Percentiles rank a stretch among this genome's conserved stretches.
These are phyloP conservation scores for Haliclystus octoradiatus DNA, from an alignment of 30 jellyfish, hydroid and myxozoan species.

Conservation along the genomic window DNA sequence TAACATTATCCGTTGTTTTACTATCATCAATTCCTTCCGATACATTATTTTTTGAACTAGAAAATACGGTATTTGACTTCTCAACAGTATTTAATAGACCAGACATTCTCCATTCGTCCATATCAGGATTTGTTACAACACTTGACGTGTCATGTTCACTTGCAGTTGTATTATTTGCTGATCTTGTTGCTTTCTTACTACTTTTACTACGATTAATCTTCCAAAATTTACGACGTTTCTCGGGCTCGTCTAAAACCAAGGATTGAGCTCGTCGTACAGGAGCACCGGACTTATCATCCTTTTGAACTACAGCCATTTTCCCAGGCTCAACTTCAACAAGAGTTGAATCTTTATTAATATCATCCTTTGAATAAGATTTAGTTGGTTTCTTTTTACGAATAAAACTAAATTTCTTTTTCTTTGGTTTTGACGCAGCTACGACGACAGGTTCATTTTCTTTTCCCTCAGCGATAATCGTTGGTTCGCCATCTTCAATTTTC, in stretches of 20 bases:
- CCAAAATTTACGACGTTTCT: neutral
- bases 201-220: neutral
- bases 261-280: neutral
- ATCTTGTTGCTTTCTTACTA: neutral
- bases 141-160: neutral
- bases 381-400: neutral
- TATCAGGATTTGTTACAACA: constrained; percentile 12
- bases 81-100: constrained; percentile 41
- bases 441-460: neutral
- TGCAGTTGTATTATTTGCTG: neutral
- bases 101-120: constrained; percentile 62
- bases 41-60: neutral
- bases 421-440: neutral
- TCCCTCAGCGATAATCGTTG: neutral
- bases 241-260: neutral
- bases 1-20: neutral
- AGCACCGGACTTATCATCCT: neutral
- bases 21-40: neutral
- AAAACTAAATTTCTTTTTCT: neutral
- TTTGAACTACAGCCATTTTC: neutral
- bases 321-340: neutral
- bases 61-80: neutral
- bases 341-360: neutral
- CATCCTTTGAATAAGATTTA: neutral
- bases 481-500: neutral